Conservation (phyloP, 2,797 vertebrate species). For the Petrocephalus schoutedeni region DNA sequence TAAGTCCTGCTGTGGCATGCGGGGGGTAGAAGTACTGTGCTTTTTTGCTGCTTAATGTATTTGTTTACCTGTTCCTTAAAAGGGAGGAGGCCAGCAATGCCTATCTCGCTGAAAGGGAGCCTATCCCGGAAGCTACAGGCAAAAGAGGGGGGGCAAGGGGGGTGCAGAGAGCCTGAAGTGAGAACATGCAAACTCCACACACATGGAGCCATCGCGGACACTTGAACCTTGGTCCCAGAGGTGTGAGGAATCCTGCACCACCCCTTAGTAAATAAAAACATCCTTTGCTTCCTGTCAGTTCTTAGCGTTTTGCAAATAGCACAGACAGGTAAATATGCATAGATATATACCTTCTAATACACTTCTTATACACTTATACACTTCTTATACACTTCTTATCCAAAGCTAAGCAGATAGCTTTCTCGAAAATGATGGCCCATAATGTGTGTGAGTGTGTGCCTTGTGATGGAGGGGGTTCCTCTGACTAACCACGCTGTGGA, state of each 20-base stretch:
- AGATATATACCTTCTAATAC: too few species aligned
- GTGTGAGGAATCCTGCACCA: background rate
- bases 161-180: background rate
- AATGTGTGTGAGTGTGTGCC: too few species aligned
- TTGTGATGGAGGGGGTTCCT: too few species aligned
- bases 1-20: background rate
- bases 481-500: too few species aligned
- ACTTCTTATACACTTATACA: too few species aligned
- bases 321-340: too few species aligned
- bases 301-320: too few species aligned
- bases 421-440: too few species aligned
- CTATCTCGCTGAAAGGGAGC: background rate
- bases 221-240: background rate
- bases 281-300: too few species aligned
- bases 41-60: background rate
- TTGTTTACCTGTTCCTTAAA: background rate
- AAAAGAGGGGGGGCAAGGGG: background rate
- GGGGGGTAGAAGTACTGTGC: background rate
- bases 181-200: background rate
- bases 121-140: background rate
- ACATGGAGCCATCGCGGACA: background rate
- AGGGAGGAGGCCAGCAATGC: background rate
- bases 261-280: background rate
- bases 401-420: too few species aligned
- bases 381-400: too few species aligned